phyloP scores from a whole-genome alignment of 1,140 invertebrate species.

The Delia radicum region DNA sequence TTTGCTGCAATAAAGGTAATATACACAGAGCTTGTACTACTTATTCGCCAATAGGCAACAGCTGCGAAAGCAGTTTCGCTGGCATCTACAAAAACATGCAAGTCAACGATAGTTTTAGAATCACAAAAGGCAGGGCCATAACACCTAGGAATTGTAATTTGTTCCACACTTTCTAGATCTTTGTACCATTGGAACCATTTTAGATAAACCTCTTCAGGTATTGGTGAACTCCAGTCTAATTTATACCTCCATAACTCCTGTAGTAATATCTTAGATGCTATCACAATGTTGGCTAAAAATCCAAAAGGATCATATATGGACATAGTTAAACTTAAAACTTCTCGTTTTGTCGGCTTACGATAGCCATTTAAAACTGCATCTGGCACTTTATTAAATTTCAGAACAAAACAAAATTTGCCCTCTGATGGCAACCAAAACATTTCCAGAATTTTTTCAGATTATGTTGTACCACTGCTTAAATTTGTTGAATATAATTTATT shows the following conservation, averaged over 20 bases:
- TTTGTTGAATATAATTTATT: no score
- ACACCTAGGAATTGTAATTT: not conserved
- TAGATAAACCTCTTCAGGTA: not conserved
- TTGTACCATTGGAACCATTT: conserved; percentile 7
- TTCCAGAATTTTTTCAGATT: no score
- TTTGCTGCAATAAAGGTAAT: no score
- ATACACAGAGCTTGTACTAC: no score
- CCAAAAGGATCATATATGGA: not conserved
- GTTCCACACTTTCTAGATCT: not conserved
- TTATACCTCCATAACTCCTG: conserved; percentile 3
- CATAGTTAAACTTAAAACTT: not conserved
- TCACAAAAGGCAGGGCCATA: not conserved
- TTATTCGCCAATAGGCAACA: not conserved
- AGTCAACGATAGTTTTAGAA: not conserved
- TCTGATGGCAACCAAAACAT: not conserved
- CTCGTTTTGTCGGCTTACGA: not conserved
- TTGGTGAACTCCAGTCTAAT: not conserved
- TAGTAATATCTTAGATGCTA: not conserved
- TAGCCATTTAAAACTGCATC: not conserved
- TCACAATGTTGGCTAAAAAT: not conserved
- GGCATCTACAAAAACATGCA: not conserved
- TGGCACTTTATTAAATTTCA: not conserved
- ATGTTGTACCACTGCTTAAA: no score
- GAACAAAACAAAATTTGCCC: no score
- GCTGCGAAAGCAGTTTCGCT: not conserved